Evolutionary conservation across 2,113 vertebrate genomes (phyloP), one percentile per base, ranked within the genome.

Genomic region (Peromyscus leucopus): DNA sequence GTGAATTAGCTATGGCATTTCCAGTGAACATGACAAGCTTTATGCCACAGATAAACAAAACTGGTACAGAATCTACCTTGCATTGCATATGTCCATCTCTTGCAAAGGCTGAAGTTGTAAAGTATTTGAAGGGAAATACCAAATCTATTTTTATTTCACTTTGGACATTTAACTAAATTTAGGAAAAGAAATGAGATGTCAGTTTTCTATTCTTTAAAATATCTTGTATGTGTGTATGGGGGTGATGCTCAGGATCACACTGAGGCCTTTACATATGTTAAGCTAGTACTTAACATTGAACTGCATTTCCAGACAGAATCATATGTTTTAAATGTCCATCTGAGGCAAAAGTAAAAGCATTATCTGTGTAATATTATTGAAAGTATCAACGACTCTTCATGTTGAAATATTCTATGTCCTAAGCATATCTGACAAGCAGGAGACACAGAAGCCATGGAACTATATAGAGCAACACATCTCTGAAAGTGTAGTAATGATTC

Each of bases 81-180:
- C 2, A 89, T 79, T 88, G 96, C 55, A 92, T 90, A 87, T 26
- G 11, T 59, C 61, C 26, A 86, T 95, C 19, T 82, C 28, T 93
- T 89, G 95, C 24, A 65, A 61, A 95, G 97, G 21, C 96, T 87
- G 97, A 74, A 71, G 24, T 28, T 31, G 87, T 26, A 42, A 31
- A 17, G 22, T 97, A 97, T 98, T 97, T 61, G 96, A 96, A 26
- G 91, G 92, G 89, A 96, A 97, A 67, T 67, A 31, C 6, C 88
- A 98, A 92, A 89, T 91, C 95, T 94, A 95, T 86, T 97, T 98
- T 61, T 89, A 79, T 98, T 98, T 98, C 96, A 91, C 92, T 98
- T 98, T 95, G 97, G 55, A 10, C 63, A 5, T 46, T 83, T 51
- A 75, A 97, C 61, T 90, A 97, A 97, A 97, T 95, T 93, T 90